These are phyloP conservation scores for Triops cancriformis DNA, from an alignment of 1,140 invertebrate genomes.

Conservation along the genomic window DNA sequence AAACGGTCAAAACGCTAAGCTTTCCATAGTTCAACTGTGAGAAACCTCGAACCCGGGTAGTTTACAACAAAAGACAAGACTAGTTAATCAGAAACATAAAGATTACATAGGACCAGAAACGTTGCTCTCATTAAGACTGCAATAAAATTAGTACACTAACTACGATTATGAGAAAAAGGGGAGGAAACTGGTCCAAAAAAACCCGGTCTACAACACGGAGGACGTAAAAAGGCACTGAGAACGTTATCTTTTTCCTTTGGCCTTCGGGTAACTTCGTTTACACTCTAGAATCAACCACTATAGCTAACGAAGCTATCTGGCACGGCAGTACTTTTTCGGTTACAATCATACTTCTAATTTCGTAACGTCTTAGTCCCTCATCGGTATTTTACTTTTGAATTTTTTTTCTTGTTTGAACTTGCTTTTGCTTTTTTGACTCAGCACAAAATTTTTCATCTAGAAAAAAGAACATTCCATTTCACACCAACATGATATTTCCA, in stretches of 20 bases:
- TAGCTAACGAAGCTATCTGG: too few species aligned
- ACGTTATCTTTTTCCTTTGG: background rate
- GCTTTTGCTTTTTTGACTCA: background rate
- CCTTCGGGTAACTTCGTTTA: background rate
- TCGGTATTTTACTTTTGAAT: background rate
- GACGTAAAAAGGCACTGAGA: constrained; percentile 13
- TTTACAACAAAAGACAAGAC: background rate
- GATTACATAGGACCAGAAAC: background rate
- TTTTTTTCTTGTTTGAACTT: background rate
- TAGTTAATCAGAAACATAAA: background rate
- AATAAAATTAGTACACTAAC: background rate
- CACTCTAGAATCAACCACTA: background rate
- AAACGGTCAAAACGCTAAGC: too few species aligned
- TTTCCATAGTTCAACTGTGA: too few species aligned
- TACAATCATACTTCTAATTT: background rate
- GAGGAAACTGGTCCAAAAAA: constrained; percentile 3
- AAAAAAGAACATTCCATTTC: background rate
- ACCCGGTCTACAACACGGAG: constrained; percentile 11
- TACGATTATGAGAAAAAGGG: background rate
- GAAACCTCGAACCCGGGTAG: background rate
- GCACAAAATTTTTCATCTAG: background rate
- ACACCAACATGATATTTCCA: background rate
- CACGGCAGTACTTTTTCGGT: background rate
- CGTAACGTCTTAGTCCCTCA: background rate
- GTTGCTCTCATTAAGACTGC: background rate